Conservation (phyloP, 2,888 invertebrate genomes). For the Anorthoa munda region DNA sequence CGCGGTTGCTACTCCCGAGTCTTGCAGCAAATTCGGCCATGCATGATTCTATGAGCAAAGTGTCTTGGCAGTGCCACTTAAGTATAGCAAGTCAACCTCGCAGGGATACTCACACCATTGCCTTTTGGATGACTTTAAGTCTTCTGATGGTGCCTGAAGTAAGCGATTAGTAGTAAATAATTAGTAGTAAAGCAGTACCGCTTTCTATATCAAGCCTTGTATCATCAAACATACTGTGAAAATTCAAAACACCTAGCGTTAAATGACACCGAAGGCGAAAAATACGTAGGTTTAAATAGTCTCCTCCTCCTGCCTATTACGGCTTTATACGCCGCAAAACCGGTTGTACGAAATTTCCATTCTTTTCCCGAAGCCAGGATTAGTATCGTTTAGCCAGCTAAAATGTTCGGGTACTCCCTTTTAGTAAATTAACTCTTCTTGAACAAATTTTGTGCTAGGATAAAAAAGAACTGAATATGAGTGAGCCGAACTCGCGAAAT, state of each 20-base stretch:
- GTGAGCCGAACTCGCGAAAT: background rate
- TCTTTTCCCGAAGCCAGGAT: slow-evolving; percentile 33
- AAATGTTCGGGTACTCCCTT: slow-evolving; percentile 43
- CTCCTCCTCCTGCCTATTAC: background rate
- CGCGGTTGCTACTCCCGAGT: too few relatives aligned
- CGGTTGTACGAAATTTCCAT: slow-evolving; percentile 12
- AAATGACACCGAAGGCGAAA: slow-evolving; percentile 3
- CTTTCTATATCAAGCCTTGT: too few relatives aligned
- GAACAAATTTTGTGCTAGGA: slow-evolving; percentile 40
- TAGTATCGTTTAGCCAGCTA: slow-evolving; percentile 44
- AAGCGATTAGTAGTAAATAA: too few relatives aligned
- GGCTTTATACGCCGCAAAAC: slow-evolving; percentile 32
- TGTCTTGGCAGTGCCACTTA: too few relatives aligned
- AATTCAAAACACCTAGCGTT: background rate
- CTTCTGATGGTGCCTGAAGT: too few relatives aligned
- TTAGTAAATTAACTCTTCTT: slow-evolving; percentile 54
- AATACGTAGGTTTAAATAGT: slow-evolving; percentile 1
- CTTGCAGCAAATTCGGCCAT: too few relatives aligned
- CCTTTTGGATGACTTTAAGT: too few relatives aligned
- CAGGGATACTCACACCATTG: too few relatives aligned
- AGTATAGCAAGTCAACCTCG: too few relatives aligned
- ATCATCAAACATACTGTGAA: background rate
- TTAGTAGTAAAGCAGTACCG: too few relatives aligned
- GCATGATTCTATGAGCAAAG: too few relatives aligned
- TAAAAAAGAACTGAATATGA: slow-evolving; percentile 18